Percentiles rank a stretch among this genome's conserved stretches.
Conservation (phyloP, 2,113 vertebrate species). For the Tapirus terrestris region DNA sequence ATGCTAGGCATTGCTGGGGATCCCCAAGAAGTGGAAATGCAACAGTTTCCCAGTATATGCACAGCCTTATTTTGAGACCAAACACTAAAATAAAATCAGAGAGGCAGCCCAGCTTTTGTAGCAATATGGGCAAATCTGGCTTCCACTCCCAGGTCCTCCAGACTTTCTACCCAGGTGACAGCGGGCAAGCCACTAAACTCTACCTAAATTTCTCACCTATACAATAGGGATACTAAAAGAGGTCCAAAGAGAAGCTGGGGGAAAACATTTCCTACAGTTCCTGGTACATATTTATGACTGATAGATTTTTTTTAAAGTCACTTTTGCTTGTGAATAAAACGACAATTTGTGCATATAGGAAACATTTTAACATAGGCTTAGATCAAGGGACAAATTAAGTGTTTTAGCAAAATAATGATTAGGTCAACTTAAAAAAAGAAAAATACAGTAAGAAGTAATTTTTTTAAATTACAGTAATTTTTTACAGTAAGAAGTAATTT, state of each 20-base stretch:
- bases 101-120: background rate
- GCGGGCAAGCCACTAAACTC: background rate
- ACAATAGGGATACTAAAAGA: background rate
- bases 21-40: background rate
- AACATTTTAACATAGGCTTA: background rate
- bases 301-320: background rate
- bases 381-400: background rate
- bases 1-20: background rate
- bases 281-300: background rate
- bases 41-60: background rate
- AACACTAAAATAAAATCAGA: background rate
- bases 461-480: too few relatives aligned
- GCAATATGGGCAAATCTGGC: background rate
- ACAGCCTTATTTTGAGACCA: background rate
- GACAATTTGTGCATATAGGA: background rate
- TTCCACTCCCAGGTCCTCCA: fast-evolving
- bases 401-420: background rate
- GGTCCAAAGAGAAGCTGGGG: fast-evolving
- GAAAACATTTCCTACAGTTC: background rate
- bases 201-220: background rate
- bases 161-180: background rate
- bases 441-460: background rate
- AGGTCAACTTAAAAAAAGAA: background rate
- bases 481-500: background rate
- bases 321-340: background rate